Evolutionary conservation across 2,797 vertebrate genomes (phyloP).

Genomic region (Zenarchopterus dispar): DNA sequence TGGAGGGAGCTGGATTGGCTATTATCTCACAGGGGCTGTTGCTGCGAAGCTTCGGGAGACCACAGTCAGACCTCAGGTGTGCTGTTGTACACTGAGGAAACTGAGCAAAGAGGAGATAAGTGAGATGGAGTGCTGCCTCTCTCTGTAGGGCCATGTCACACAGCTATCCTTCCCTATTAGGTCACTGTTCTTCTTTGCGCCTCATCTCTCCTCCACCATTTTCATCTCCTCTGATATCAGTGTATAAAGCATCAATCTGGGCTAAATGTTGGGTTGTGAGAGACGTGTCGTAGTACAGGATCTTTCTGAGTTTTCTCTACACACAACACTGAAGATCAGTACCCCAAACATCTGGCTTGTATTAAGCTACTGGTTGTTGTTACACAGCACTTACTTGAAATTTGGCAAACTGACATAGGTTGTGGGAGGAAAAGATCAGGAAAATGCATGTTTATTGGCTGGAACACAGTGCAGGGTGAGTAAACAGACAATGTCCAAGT

Average conservation of each 20-base stretch:
- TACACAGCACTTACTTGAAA: conserved; percentile 39
- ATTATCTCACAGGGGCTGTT: conserved; percentile 65
- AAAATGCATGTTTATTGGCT: conserved; percentile 48
- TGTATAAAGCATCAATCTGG: conserved; percentile 34
- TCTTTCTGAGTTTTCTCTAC: conserved; percentile 23
- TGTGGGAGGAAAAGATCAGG: conserved; percentile 42
- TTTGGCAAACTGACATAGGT: conserved; percentile 50
- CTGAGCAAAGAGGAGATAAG: conserved; percentile 84
- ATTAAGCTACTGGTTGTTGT: conserved; percentile 45
- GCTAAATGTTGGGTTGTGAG: conserved; percentile 37
- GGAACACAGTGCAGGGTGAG: conserved; percentile 58
- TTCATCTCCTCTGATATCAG: conserved; percentile 31
- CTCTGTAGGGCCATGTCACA: conserved; percentile 57
- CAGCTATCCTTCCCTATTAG: conserved; percentile 76
- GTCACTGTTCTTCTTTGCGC: conserved; percentile 43
- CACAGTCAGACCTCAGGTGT: conserved; percentile 79
- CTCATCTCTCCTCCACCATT: conserved; percentile 18
- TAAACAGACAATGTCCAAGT: conserved; percentile 58
- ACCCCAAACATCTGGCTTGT: conserved; percentile 30
- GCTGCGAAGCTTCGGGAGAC: conserved; percentile 48
- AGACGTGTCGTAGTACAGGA: conserved; percentile 18
- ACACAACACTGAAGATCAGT: conserved; percentile 12
- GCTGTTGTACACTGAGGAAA: conserved; percentile 75
- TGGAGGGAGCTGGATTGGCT: conserved; percentile 68
- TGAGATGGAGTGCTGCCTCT: conserved; percentile 82